Base-by-base conservation (phyloP, 1,140 invertebrate species). In the Schmidtea mediterranea region DNA sequence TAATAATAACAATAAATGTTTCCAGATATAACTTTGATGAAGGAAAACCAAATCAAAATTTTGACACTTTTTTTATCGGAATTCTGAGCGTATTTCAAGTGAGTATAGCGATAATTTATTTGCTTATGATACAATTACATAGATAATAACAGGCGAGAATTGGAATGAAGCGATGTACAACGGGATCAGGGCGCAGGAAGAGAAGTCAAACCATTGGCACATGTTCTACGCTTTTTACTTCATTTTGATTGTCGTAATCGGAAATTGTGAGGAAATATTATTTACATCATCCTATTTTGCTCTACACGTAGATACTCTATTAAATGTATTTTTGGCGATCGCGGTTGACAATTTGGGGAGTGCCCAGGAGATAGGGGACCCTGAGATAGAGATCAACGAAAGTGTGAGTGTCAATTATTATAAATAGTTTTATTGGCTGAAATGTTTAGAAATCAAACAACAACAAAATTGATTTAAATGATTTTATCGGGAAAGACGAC, bases 101-200 rank as follows among this genome's bases (percentile, higher is more conserved):
- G 51, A 53, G 49, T 32, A 32, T 32, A 6, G 3, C 10, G 3
- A 3, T 6, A 32, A 32, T 32, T 32, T 6, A 10, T 32, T 10
- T 32, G 5, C 3, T 3, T 32, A 3, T 32, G 26, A 32, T 32
- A 6, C 5, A 32, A 10, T 32, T 6, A 6, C 53, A 15, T 58
- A 83, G 89, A 97, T 98, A 63, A 71, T 98, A 65, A 98, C 92
- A 59, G 90, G 92, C 61, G 92, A 98, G 74, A 92, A 99, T 74
- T 98, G 92, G 92, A 98, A 98, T 69, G 89, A 95, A 74, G 87
- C 98, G 43, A 97, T 98, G 90, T 98, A 98, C 68, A 75, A 86
- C 66, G 90, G 89, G 51, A 97, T 99, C 62, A 74, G 80, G 63
- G 84, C 89, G 50, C 78, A 86, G 68, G 84, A 84, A 56, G 73